Base-by-base conservation (phyloP, 2,797 vertebrate genomes). In the Philypnodon macrostomus region DNA sequence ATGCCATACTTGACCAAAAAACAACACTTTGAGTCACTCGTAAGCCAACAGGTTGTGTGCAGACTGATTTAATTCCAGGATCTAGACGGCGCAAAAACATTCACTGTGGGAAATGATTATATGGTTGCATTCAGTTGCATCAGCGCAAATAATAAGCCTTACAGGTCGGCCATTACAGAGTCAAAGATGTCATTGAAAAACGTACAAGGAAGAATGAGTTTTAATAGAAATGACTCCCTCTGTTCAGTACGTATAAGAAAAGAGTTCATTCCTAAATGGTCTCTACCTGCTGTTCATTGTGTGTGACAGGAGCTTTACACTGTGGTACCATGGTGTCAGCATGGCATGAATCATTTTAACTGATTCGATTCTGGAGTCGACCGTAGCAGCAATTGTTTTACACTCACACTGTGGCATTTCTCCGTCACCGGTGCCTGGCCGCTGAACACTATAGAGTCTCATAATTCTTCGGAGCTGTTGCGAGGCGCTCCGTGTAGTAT, bases 41-140 rank as follows among this genome's bases (percentile, higher is more conserved):
- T 1, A 19, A 15, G 52, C 47, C 31, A 45, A 31, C 21, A 37
- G 45, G 14, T 40, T 44, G 4, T 8, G 27, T 3, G 32, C 13
- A 31, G 29, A 39, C 47, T 40, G 31, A 59, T 41, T 40, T 23
- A 45, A 47, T 24, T 42, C 14, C 27, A 34, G 4, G 19, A 27
- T 58, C 53, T 30, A 45, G 53, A 44, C 41, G 23, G 23, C 16
- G 39, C 14, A 64, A 63, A 58, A 61, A 61, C 19, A 61, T 4
- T 10, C 45, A 39, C 53, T 36, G 4, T 16, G 63, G 58, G 45
- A 74, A 47, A 73, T 72, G 49, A 70, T 53, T 58, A 30, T 37
- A 4, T 4, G 4, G 19, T 80, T 84, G 59, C 79, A 31, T 48
- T 58, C 13, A 61, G 30, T 82, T 85, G 79, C 79, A 81, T 85